Percentiles rank a stretch among this genome's conserved stretches.
phyloP scores from a whole-genome alignment of 2,797 vertebrate species.

The Macroramphosus scolopax region DNA sequence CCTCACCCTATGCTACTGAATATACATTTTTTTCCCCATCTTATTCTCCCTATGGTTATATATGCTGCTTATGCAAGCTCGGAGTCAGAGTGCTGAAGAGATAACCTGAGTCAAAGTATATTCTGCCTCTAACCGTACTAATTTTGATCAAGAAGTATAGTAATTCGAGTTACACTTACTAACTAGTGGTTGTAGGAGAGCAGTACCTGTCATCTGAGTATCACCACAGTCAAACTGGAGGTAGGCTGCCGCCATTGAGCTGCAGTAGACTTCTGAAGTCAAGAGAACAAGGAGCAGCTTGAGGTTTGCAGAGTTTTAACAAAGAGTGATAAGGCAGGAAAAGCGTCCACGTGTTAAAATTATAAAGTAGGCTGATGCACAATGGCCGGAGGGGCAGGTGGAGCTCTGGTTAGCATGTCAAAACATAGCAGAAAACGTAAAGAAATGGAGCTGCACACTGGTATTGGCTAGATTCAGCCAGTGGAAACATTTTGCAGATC shows the following conservation, averaged over 20 bases:
- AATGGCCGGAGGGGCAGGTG: conserved; percentile 3
- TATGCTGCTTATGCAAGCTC: conserved; percentile 16
- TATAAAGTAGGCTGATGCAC: conserved; percentile 9
- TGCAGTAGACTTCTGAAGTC: conserved; percentile 5
- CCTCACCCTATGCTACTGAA: background rate
- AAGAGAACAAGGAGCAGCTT: background rate
- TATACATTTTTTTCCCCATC: conserved; percentile 36
- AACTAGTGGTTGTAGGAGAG: conserved; percentile 10
- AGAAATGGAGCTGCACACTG: conserved; percentile 37
- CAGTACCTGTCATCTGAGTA: conserved; percentile 9
- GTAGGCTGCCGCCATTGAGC: background rate
- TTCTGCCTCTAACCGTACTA: conserved; percentile 50
- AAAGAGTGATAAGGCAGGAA: background rate
- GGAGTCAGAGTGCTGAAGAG: conserved; percentile 16
- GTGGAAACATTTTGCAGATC: too few species aligned
- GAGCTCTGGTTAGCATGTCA: conserved; percentile 14
- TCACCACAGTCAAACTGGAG: conserved; percentile 1
- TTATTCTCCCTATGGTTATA: conserved; percentile 21
- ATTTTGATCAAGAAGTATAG: conserved; percentile 18
- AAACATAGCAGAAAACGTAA: background rate
- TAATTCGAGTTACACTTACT: conserved; percentile 9
- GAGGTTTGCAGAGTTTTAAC: conserved; percentile 9
- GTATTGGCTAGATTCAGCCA: conserved; percentile 9
- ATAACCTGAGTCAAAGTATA: conserved; percentile 16
- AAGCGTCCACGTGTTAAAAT: conserved; percentile 29